A percentile compares a stretch with the other conserved stretches of the same genome.
phyloP scores from a whole-genome alignment of 2,113 vertebrate species.

The Mirounga angustirostris region DNA sequence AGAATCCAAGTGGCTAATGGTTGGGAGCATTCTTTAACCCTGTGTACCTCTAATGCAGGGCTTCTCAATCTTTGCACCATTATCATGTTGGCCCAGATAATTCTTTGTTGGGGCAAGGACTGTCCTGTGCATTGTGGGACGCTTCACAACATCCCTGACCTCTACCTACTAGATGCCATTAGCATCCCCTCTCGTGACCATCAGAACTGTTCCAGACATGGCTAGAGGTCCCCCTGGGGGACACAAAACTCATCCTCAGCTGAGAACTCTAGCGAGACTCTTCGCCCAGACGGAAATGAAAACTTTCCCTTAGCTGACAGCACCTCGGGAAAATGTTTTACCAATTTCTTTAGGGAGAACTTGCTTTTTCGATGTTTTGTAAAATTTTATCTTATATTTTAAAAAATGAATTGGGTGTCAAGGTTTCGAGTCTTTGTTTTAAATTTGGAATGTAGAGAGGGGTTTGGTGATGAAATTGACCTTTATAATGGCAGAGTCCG shows the following conservation, averaged over 20 bases:
- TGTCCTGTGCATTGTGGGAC: neutral
- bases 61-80: neutral
- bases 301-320: neutral
- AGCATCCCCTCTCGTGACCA: neutral
- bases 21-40: rapidly evolving
- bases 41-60: neutral
- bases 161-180: neutral
- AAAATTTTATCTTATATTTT: neutral
- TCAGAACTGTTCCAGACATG: neutral
- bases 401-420: neutral
- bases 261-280: neutral
- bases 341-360: neutral
- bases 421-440: neutral
- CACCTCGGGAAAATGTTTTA: neutral
- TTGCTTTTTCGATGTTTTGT: neutral
- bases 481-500: neutral
- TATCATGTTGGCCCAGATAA: neutral
- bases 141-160: neutral
- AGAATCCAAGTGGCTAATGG: neutral
- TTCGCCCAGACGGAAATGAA: neutral
- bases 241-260: neutral
- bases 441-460: neutral
- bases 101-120: neutral
- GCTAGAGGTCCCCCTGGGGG: neutral
- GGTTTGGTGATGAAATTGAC: neutral